Evolutionary conservation across 2,113 vertebrate species (phyloP), one percentile per base, ranked within the genome.

Genomic region (Mesitornis unicolor): DNA sequence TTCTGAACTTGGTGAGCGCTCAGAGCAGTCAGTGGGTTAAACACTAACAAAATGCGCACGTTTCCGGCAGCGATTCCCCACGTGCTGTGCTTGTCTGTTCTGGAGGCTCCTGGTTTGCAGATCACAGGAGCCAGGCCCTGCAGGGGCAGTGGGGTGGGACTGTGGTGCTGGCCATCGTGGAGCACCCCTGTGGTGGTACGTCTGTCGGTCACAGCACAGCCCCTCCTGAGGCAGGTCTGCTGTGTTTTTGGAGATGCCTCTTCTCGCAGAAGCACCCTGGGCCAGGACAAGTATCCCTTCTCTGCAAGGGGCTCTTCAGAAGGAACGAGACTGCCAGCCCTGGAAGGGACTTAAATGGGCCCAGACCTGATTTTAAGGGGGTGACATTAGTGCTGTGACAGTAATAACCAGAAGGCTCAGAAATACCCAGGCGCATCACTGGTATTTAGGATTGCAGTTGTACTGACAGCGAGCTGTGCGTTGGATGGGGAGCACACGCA

Each of bases 161-260:
- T 1, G 1, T 17, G 38, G 17, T 42, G 33, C 24, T 86, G 35
- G 4, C 16, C 16, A 14, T 29, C 2, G 4, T 0, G 7, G 59
- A 65, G 68, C 33, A 15, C 5, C 20, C 26, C 35, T 0, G 0
- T 36, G 70, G 61, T n/a, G 40, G 5, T n/a, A 40, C 6, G 9
- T 45, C 35, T 64, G 21, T 28, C 76, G 16, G 20, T 33, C 0
- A 0, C 43, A 29, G 68, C 1, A 0, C 77, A 91, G 45, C 25
- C 28, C 29, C 33, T 67, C 67, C 35, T 80, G 71, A 26, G 33
- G 42, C 67, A 54, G 56, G 3, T 59, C 5, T 59, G 48, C 61
- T 0, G 4, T 73, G 63, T 67, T 73, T 2, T 42, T 53, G 57
- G 33, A 67, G 31, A 42, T 33, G 4, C 7, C 13, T 68, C 38